A percentile compares a stretch with the other conserved stretches of the same genome.
Conservation (phyloP, 2,113 vertebrate genomes). For the Desmodus rotundus region DNA sequence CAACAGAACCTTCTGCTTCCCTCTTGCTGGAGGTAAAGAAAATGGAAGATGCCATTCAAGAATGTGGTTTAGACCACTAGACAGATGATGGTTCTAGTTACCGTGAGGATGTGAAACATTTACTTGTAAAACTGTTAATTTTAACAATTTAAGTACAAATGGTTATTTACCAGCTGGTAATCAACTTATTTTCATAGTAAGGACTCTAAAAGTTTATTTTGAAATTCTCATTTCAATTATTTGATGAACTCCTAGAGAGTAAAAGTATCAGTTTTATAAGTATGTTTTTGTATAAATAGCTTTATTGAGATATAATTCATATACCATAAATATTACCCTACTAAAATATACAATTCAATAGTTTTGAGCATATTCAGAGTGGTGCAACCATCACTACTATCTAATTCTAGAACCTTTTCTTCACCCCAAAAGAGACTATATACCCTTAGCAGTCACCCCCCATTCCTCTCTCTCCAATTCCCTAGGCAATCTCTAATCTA, state of each 20-base stretch:
- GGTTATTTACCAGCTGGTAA: not conserved
- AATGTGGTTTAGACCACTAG: not conserved
- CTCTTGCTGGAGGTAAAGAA: not conserved
- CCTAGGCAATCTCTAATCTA: too few relatives aligned
- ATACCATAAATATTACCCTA: not conserved
- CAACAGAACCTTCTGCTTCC: not conserved
- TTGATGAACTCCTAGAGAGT: not conserved
- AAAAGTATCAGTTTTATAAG: not conserved
- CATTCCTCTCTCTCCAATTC: not conserved
- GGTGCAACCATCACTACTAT: not conserved
- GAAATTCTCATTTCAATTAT: not conserved
- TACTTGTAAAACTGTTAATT: not conserved
- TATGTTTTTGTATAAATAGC: not conserved
- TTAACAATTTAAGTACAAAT: not conserved
- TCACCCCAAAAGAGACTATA: not conserved
- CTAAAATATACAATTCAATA: not conserved
- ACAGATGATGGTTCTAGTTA: not conserved
- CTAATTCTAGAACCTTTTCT: not conserved
- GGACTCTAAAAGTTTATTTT: not conserved
- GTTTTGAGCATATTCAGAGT: not conserved
- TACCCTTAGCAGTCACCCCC: not conserved
- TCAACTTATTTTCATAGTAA: not conserved
- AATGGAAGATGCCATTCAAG: not conserved
- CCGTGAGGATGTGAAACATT: not conserved
- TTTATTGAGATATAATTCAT: not conserved